phyloP scores from a whole-genome alignment of 1,140 invertebrate genomes.

The Diorhabda elongata region DNA sequence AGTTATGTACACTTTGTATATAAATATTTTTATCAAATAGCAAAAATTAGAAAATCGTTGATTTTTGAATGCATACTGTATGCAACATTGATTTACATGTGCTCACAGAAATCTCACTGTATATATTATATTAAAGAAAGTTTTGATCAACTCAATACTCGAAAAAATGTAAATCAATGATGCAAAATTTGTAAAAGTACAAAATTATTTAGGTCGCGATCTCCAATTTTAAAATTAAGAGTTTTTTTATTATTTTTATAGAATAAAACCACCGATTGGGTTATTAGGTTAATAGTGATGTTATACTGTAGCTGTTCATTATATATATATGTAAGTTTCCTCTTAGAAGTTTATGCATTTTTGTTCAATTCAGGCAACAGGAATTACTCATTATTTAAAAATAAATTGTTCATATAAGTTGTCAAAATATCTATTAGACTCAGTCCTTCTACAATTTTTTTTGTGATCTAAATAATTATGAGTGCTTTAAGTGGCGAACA shows the following conservation, averaged over 20 bases:
- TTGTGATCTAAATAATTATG: not conserved
- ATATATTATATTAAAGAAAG: conserved; percentile 8
- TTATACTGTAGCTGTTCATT: conserved; percentile 24
- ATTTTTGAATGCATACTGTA: conserved; percentile 21
- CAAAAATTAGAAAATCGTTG: conserved; percentile 28
- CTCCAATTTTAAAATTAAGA: conserved; percentile 38
- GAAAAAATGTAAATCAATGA: conserved; percentile 19
- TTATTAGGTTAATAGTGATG: conserved; percentile 26
- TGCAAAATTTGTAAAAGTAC: conserved; percentile 38
- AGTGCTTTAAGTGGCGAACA: not conserved
- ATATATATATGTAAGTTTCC: conserved; percentile 22
- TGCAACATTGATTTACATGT: conserved; percentile 27
- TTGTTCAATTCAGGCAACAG: conserved; percentile 19
- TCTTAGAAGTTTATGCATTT: conserved; percentile 24
- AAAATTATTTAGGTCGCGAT: conserved; percentile 44
- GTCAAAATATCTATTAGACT: too few relatives aligned
- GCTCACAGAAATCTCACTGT: conserved; percentile 27
- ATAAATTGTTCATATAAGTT: too few relatives aligned
- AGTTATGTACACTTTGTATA: conserved; percentile 30
- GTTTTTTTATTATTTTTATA: conserved; percentile 36
- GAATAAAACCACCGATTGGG: conserved; percentile 25
- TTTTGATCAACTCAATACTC: not conserved
- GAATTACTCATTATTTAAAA: conserved; percentile 10
- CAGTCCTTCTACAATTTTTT: not conserved
- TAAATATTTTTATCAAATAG: conserved; percentile 29